Conservation (phyloP, 2,888 invertebrate species). For the Rhagium mordax region DNA sequence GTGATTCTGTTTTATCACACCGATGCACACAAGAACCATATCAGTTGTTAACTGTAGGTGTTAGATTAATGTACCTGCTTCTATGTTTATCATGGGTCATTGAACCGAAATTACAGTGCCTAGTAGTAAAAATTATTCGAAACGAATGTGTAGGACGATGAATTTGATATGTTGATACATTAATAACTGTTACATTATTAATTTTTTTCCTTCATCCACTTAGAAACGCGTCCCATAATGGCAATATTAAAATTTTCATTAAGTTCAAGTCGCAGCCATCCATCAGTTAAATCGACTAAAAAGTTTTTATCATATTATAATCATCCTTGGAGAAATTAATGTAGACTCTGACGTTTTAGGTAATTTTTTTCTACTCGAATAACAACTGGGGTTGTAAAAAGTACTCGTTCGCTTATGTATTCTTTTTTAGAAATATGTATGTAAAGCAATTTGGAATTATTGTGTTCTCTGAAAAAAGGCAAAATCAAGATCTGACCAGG, state of each 20-base stretch:
- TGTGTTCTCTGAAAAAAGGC: no score
- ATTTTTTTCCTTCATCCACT: constrained; percentile 11
- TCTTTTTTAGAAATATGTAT: no score
- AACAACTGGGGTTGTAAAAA: no score
- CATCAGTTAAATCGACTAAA: constrained; percentile 6
- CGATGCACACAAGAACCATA: background rate
- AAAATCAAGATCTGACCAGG: no score
- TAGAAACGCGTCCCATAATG: background rate
- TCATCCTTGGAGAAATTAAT: background rate
- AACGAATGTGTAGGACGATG: constrained; percentile 13
- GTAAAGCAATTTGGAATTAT: no score
- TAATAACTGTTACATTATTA: constrained; percentile 7
- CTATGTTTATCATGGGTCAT: constrained; percentile 13
- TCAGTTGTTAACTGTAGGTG: constrained; percentile 18
- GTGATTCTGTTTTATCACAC: background rate
- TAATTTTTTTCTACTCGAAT: no score
- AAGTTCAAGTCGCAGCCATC: background rate
- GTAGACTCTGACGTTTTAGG: background rate
- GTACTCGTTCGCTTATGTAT: no score
- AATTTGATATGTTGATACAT: constrained; percentile 24
- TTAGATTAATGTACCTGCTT: constrained; percentile 25
- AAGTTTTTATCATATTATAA: background rate
- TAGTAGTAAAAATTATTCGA: constrained; percentile 1
- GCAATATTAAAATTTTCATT: constrained; percentile 17
- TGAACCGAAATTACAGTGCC: background rate